Evolutionary conservation across 2,888 invertebrate genomes (phyloP), one percentile per base, ranked within the genome.

Genomic region (Ornithoptera priamus): DNA sequence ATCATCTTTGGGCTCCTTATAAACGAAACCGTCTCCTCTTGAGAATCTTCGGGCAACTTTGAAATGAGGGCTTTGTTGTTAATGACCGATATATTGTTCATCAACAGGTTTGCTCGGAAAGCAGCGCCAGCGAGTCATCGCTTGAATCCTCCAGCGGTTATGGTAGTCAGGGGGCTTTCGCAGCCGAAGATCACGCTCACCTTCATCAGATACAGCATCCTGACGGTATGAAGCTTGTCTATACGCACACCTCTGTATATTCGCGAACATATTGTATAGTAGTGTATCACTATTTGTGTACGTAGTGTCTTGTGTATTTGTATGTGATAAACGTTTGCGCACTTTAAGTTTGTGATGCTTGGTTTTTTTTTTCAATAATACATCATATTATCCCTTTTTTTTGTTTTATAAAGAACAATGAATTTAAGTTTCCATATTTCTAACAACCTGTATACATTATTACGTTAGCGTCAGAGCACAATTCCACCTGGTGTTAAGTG

Each of bases 131-230:
- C 75, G 96, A 96, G 79, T 95, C 96, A 20, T 96, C 96, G 0
- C 85, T 96, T 65, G 96, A 96, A 75, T 96, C 96, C 0, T 96
- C 96, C 42, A 96, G 96, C 75, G 96, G 96, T 0, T 96, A 96
- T 79, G 96, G 96, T 61, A 96, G 96, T 79, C 96, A 96, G 80
- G 96, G 95, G 1, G 95, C 95, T 15, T 94, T 95, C 79, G 95
- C 95, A 0, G 90, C 90, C 0, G 94, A 94, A 73, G 94, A 94
- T 68, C 91, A 89, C 60, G 84, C 81, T 0, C 83, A 83, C 1
- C 89, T 88, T 57, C 92, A 87, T 56, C 85, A 86, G 73, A 77
- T 83, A 15, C 88, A 86, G 65, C 91, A 91, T 57, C 80, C 86
- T 1, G 92, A 92, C 73, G 94, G 94, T 94, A 80, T 80, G 58